A percentile compares a stretch with the other conserved stretches of the same genome.
phyloP scores from a whole-genome alignment of 1,140 invertebrate species.

The Magallana gigas region DNA sequence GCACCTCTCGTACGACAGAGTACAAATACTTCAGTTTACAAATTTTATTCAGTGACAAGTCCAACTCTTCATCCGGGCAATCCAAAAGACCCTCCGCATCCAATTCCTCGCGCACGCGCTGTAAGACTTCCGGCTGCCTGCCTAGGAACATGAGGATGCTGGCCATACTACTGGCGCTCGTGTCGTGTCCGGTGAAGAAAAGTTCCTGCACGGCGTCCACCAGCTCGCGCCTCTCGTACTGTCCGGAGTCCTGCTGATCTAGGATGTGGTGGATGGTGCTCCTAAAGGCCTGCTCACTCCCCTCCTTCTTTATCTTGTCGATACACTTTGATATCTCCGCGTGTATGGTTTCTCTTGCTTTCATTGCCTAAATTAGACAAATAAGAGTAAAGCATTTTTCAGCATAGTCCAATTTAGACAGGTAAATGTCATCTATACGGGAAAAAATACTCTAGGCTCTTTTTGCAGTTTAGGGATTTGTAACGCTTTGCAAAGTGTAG shows the following conservation, averaged over 20 bases:
- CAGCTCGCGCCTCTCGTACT: conserved; percentile 49
- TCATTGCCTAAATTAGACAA: conserved; percentile 59
- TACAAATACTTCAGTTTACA: conserved; percentile 61
- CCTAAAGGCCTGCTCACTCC: conserved; percentile 34
- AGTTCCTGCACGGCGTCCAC: conserved; percentile 66
- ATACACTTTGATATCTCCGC: conserved; percentile 61
- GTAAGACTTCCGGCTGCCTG: conserved; percentile 60
- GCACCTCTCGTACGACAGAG: conserved; percentile 70
- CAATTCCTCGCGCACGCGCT: conserved; percentile 64
- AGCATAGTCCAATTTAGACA: no score
- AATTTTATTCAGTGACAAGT: conserved; percentile 55
- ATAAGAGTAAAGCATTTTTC: no score
- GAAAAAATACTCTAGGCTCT: no score
- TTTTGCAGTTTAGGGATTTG: no score
- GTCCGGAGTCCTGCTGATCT: conserved; percentile 29
- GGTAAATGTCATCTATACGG: no score
- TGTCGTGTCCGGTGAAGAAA: conserved; percentile 68
- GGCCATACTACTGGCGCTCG: conserved; percentile 62
- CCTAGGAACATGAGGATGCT: conserved; percentile 64
- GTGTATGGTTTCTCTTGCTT: conserved; percentile 58
- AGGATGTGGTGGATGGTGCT: conserved; percentile 60
- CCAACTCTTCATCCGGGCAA: conserved; percentile 19
- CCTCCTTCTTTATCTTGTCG: conserved; percentile 39
- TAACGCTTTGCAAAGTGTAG: no score
- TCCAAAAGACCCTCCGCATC: conserved; percentile 57